Conservation (phyloP, 1,140 invertebrate genomes). For the Rhizoglyphus robini region DNA sequence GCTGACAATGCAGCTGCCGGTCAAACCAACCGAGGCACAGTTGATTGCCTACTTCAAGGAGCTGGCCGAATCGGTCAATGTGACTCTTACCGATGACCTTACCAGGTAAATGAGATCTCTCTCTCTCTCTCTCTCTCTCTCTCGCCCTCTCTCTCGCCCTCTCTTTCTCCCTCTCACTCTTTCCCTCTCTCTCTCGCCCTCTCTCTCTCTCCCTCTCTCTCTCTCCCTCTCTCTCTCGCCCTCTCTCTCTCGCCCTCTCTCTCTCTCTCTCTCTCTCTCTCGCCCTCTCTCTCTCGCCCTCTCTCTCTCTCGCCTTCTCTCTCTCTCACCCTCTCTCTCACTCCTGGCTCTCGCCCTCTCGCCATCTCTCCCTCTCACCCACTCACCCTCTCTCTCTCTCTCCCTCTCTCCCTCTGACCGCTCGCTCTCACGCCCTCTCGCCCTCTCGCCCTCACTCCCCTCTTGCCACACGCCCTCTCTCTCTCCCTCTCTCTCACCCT, state of each 20-base stretch:
- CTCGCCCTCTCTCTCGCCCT: neutral
- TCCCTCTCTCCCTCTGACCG: no score
- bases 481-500: neutral
- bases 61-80: neutral
- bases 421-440: neutral
- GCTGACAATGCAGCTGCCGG: no score
- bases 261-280: neutral
- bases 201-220: neutral
- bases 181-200: neutral
- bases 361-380: neutral
- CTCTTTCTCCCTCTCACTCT: neutral
- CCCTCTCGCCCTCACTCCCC: neutral
- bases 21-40: neutral
- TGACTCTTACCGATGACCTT: neutral
- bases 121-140: neutral
- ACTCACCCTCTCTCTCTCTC: neutral
- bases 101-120: neutral
- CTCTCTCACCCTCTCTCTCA: neutral
- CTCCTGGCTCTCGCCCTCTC: no score
- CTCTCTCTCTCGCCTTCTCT: no score
- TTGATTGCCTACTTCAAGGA: neutral
- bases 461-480: no score
- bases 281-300: no score
- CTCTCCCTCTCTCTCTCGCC: neutral
- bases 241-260: neutral